Conservation (phyloP, 2,113 vertebrate genomes). For the Nibea coibor region DNA sequence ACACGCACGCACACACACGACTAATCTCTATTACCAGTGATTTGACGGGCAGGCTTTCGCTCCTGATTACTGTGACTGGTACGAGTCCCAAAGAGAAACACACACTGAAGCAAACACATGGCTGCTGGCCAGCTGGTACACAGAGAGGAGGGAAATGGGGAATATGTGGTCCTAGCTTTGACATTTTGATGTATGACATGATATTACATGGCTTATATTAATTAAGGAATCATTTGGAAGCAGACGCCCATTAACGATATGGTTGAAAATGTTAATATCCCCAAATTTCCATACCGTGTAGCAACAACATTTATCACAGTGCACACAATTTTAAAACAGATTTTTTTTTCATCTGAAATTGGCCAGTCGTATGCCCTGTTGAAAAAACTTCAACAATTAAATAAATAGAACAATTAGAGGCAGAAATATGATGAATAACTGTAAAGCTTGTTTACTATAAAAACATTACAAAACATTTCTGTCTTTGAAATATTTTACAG, state of each 20-base stretch:
- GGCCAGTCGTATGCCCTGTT: too few species aligned
- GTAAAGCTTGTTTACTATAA: not conserved
- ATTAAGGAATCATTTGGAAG: constrained; percentile 20
- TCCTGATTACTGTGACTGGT: constrained; percentile 4
- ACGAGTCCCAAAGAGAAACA: not conserved
- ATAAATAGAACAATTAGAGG: not conserved
- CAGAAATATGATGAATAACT: not conserved
- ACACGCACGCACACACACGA: too few species aligned
- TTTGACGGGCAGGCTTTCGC: not conserved
- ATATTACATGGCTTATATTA: constrained; percentile 12
- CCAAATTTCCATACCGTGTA: not conserved
- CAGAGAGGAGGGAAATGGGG: constrained; percentile 9
- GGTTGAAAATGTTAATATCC: not conserved
- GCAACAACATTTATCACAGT: not conserved
- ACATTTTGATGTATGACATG: constrained; percentile 31
- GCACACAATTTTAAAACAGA: not conserved
- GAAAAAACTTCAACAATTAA: not conserved
- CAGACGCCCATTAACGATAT: not conserved
- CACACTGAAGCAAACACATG: constrained; percentile 4
- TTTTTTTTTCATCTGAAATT: not conserved
- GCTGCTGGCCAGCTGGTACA: constrained; percentile 41
- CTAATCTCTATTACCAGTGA: constrained; percentile 22
- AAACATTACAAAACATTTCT: not conserved
- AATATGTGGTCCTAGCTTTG: constrained; percentile 8
- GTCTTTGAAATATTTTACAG: not conserved